Evolutionary conservation across 2,888 invertebrate species (phyloP).

Genomic region (Chrysopilus asiliformis): DNA sequence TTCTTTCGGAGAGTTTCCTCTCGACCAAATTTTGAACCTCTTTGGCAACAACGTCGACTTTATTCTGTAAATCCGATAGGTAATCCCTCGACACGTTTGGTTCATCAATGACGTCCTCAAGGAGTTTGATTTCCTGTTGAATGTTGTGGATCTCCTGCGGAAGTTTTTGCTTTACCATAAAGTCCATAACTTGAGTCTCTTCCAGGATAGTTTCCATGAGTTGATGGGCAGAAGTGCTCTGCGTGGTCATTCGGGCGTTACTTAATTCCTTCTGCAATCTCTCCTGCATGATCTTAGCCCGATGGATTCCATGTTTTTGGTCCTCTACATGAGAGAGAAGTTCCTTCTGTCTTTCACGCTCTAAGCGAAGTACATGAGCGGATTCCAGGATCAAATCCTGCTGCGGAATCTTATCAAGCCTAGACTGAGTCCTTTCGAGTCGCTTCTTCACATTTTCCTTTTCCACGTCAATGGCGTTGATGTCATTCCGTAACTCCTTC

Average conservation of each 20-base stretch:
- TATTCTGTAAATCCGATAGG: slow-evolving; percentile 46
- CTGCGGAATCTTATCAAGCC: slow-evolving; percentile 18
- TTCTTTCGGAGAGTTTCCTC: slow-evolving; percentile 49
- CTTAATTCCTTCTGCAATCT: slow-evolving; percentile 16
- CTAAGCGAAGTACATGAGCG: slow-evolving; percentile 16
- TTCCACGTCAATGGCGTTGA: slow-evolving; percentile 76
- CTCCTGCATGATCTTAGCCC: slow-evolving; percentile 14
- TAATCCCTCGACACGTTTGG: slow-evolving; percentile 53
- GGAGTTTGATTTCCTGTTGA: slow-evolving; percentile 52
- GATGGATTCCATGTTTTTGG: slow-evolving; percentile 15
- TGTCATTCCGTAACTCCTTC: slow-evolving; percentile 71
- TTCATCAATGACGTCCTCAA: slow-evolving; percentile 53
- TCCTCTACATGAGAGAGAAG: slow-evolving; percentile 16
- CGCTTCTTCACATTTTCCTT: slow-evolving; percentile 46
- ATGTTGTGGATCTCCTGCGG: slow-evolving; percentile 54
- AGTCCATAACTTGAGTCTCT: slow-evolving; percentile 43
- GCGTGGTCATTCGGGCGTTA: slow-evolving; percentile 13
- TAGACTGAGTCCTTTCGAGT: slow-evolving; percentile 16
- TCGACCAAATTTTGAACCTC: slow-evolving; percentile 63
- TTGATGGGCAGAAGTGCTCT: slow-evolving; percentile 15
- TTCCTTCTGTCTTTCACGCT: slow-evolving; percentile 18
- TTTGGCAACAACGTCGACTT: slow-evolving; percentile 41
- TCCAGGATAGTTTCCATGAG: slow-evolving; percentile 16
- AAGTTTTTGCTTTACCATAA: slow-evolving; percentile 64
- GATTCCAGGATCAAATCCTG: slow-evolving; percentile 18